Conservation (phyloP, 2,888 invertebrate species). For the Hipparchia sbordonii region DNA sequence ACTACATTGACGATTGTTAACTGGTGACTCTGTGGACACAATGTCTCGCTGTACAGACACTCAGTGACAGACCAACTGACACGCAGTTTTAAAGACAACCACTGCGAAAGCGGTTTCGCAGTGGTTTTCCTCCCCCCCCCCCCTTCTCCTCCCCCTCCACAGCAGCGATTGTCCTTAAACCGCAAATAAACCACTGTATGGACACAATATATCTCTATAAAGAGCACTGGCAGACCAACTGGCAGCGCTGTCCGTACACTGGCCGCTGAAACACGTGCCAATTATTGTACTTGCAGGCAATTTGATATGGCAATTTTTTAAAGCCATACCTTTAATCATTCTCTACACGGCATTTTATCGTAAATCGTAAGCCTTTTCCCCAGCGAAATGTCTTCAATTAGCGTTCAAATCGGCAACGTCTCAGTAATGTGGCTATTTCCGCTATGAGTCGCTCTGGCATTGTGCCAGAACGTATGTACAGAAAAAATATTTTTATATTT, state of each 20-base stretch:
- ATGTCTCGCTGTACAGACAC: conserved; percentile 47
- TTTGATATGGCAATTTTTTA: too few relatives aligned
- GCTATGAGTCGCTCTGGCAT: conserved; percentile 26
- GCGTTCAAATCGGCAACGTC: conserved; percentile 21
- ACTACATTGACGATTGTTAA: background rate
- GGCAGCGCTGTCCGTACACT: conserved; percentile 43
- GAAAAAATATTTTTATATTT: conserved; percentile 13
- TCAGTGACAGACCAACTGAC: conserved; percentile 82
- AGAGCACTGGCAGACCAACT: conserved; percentile 82
- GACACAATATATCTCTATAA: background rate
- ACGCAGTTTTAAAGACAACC: conserved; percentile 69
- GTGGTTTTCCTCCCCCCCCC: too few relatives aligned
- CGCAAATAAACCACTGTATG: too few relatives aligned
- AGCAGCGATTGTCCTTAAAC: too few relatives aligned
- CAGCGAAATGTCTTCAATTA: conserved; percentile 22
- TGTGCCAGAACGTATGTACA: conserved; percentile 19
- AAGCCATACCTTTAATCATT: too few relatives aligned
- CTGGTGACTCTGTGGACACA: too few relatives aligned
- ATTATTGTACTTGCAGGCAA: too few relatives aligned
- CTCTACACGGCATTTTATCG: too few relatives aligned
- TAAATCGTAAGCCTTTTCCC: background rate
- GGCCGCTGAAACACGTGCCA: too few relatives aligned
- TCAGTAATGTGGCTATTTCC: conserved; percentile 31
- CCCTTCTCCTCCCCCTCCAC: too few relatives aligned
- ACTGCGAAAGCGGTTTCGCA: too few relatives aligned